Evolutionary conservation across 1,140 invertebrate species (phyloP), one percentile per base, ranked within the genome.

Genomic region (Zaprionus tsacasi): DNA sequence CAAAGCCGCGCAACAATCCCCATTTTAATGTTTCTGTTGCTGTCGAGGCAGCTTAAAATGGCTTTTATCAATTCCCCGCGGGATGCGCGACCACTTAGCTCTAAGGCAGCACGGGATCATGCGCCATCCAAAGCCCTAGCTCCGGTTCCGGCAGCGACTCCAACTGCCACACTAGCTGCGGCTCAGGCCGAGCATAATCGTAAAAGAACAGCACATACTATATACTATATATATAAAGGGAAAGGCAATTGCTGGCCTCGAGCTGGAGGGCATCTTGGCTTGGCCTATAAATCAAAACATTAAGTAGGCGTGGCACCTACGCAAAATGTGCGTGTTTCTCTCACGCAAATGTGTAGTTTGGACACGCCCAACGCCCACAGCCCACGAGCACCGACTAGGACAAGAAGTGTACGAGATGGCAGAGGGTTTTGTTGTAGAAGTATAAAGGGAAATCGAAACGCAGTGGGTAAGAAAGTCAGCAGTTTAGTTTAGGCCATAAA

Each of bases 221-320:
- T 30, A 30, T 30, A 65, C 4, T n/a, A 48, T 33, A 30, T 7
- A 56, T 43, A 64, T 7, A 45, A 30, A 21, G 21, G 21, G 21
- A 21, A 21, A 21, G 21, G 21, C 21, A 21, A 21, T 21, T 55
- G 50, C 65, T 57, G 2, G 38, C 38, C 38, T 40, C 38, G 38
- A 40, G 38, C 38, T 21, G 21, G 21, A 59, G 52, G 68, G 77
- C 81, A 66, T 81, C 71, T 72, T 45, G 40, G 68, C 61, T 69
- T 73, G 59, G 82, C 40, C 61, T 52, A 89, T 89, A 89, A 89
- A 89, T 89, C 85, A 90, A 90, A 85, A 66, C 85, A 89, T 89
- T 89, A 90, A 89, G n/a, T 69, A 78, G 85, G 81, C 85, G 85
- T 81, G 75, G 58, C 76, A 66, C 79, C 56, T 43, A 70, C 40